Evolutionary conservation across 2,888 invertebrate genomes (phyloP).

Genomic region (Pyrgus malvae): DNA sequence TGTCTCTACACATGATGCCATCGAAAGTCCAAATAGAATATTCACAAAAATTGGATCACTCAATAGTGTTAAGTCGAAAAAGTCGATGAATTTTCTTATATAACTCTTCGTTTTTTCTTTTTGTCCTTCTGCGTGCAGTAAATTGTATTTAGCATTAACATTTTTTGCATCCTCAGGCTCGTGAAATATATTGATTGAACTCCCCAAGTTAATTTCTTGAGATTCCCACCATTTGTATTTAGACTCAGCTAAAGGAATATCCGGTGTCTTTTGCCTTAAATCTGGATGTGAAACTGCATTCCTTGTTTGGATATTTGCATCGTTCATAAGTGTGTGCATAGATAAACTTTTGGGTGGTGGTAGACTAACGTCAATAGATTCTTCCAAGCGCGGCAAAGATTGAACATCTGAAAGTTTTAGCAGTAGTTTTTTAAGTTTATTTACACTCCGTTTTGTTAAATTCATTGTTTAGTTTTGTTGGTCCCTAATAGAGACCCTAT

Average conservation of each 20-base stretch:
- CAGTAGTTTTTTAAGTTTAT: conserved; percentile 24
- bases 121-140: conserved; percentile 15
- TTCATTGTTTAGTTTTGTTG: background rate
- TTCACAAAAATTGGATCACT: conserved; percentile 85
- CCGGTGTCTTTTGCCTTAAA: conserved; percentile 52
- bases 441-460: background rate
- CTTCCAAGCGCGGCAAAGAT: conserved; percentile 46
- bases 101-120: conserved; percentile 45
- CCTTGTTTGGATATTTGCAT: conserved; percentile 54
- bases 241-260: conserved; percentile 50
- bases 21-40: conserved; percentile 85
- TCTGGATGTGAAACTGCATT: conserved; percentile 73
- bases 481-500: background rate
- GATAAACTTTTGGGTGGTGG: conserved; percentile 60
- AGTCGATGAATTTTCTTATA: conserved; percentile 62
- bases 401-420: conserved; percentile 47
- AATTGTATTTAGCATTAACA: conserved; percentile 39
- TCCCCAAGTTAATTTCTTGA: conserved; percentile 81
- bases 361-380: conserved; percentile 47
- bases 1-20: conserved; percentile 86
- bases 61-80: conserved; percentile 85
- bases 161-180: conserved; percentile 49
- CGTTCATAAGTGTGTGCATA: conserved; percentile 60
- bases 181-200: conserved; percentile 82
- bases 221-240: conserved; percentile 81